Evolutionary conservation across 2,888 invertebrate species (phyloP), one percentile per base, ranked within the genome.

Genomic region (Chloromyia formosa): DNA sequence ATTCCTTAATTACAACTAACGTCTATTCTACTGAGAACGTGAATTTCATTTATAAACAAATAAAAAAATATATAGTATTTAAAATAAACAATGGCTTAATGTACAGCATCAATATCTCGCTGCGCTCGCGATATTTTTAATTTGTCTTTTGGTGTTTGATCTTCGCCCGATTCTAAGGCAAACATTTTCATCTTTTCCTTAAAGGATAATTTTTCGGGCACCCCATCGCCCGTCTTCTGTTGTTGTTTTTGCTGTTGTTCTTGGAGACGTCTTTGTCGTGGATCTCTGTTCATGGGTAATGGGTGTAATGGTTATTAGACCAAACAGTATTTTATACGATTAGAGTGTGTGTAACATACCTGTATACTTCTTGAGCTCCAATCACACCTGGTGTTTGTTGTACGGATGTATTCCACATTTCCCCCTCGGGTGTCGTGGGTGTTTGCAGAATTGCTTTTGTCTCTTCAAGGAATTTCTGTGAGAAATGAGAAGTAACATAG

Each of bases 181-280:
- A 99, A 99, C 94, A 98, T 96, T 87, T 96, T 96, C 97, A 98
- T 98, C 87, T 99, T 99, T 86, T 99, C 98, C 84, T 96, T 94
- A 87, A 99, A 99, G 75, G 95, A 95, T 77, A 98, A 89, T 81
- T 97, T 95, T 84, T 98, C 97, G 1, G 95, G 95, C 77, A 94
- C 90, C 12, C 83, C 83, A 78, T 85, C 86, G 35, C 81, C 82
- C 54, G 81, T 80, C 42, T 84, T 82, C 76, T 84, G 84, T 72
- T 85, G 84, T 74, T 91, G 90, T 74, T 92, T 90, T 79, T 91
- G 89, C 77, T 90, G 89, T 80, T 91, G 91, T 84, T 95, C 94
- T 1, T 94, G 95, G 79, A 96, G 87, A n/a, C 96, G 92, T 75
- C 93, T 91, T 80, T 92, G 89, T 79, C 97, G 89, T 12, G 97